Evolutionary conservation across 2,113 vertebrate genomes (phyloP).

Genomic region (Phocoena sinus): DNA sequence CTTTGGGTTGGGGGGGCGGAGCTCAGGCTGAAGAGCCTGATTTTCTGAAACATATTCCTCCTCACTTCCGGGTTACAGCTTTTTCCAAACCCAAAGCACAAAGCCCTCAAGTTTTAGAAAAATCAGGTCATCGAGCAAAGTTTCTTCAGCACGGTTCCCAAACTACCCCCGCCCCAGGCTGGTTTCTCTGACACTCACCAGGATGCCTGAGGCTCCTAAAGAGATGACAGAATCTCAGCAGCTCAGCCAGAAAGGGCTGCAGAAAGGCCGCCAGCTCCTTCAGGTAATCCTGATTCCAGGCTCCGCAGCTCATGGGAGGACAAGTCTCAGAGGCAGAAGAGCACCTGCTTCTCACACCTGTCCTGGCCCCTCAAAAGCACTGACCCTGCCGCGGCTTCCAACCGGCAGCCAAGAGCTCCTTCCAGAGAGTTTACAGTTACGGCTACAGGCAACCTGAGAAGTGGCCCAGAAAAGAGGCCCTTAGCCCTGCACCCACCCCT

Average conservation of each 20-base stretch:
- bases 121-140: neutral
- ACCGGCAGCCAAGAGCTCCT: neutral
- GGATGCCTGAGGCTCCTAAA: neutral
- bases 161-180: neutral
- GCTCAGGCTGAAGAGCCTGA: neutral
- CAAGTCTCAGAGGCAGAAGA: neutral
- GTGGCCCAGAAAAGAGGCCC: slow-evolving; percentile 69
- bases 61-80: neutral
- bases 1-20: no score
- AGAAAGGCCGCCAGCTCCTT: neutral
- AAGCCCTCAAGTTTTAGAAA: slow-evolving; percentile 13
- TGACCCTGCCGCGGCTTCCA: slow-evolving; percentile 26
- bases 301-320: neutral
- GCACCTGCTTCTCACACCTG: slow-evolving; percentile 24
- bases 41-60: neutral
- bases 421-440: slow-evolving; percentile 65
- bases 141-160: neutral
- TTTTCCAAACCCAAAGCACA: slow-evolving; percentile 1
- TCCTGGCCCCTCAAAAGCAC: neutral
- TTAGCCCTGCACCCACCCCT: neutral
- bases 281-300: neutral
- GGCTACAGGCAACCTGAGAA: slow-evolving; percentile 65
- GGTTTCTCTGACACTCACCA: slow-evolving; percentile 47
- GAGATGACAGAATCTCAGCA: neutral
- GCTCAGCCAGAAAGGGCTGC: neutral